phyloP scores from a whole-genome alignment of 2,797 vertebrate genomes.

The Cryptoprocta ferox region DNA sequence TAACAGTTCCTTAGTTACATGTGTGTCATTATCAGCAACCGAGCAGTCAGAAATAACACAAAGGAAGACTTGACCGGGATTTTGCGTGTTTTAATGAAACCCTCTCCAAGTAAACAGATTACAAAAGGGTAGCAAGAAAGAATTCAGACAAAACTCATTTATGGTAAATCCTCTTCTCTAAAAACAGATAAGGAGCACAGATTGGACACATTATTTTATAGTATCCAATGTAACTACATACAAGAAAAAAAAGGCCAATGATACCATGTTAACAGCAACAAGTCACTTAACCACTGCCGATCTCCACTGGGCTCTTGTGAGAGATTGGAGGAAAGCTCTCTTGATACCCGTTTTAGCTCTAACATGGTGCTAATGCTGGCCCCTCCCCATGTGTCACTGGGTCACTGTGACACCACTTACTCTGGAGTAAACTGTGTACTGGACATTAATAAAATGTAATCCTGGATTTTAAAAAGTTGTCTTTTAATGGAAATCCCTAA shows the following conservation, averaged over 20 bases:
- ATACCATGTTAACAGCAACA: neutral
- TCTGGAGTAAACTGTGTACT: neutral
- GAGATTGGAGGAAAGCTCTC: neutral
- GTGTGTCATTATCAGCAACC: neutral
- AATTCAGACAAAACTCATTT: neutral
- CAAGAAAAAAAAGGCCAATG: neutral
- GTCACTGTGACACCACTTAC: neutral
- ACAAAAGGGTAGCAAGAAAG: neutral
- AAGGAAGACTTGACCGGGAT: neutral
- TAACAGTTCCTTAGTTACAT: neutral
- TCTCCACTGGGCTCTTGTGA: neutral
- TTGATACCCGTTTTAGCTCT: neutral
- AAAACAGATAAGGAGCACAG: neutral
- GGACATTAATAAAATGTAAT: neutral
- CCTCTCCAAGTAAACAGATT: neutral
- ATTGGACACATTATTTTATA: neutral
- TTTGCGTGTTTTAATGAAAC: conserved; percentile 26
- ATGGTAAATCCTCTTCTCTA: neutral
- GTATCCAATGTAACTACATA: neutral
- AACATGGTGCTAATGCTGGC: neutral
- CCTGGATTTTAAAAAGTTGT: neutral
- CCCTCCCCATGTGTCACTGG: neutral
- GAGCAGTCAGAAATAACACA: conserved; percentile 5
- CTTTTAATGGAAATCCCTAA: neutral
- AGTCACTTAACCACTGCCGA: neutral